Evolutionary conservation across 2,113 vertebrate species (phyloP), one percentile per base, ranked within the genome.

Genomic region (Antechinus stuartii): DNA sequence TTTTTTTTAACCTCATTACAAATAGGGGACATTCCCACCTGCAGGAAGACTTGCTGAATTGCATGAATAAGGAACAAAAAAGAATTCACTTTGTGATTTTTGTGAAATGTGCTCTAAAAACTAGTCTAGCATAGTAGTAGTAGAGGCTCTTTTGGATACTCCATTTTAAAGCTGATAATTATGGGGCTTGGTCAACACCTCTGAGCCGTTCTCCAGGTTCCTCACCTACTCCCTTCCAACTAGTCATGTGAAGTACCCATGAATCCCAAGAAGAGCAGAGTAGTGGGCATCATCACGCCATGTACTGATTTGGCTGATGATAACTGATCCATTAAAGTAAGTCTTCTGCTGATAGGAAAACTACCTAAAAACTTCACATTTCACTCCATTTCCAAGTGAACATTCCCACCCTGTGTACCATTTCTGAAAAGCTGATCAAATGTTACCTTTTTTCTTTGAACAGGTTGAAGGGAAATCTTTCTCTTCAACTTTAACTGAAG

Each of bases 401-500:
- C n/a, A 84, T 16, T n/a, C 35, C 30, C 61, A 76, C 35, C 26
- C 42, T 30, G 54, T 1, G 1, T 22, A 0, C 7, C 46, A 55
- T n/a, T 16, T 49, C 30, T 6, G 54, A 46, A 55, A 50, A 91
- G 95, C 92, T 54, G 3, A 2, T 0, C 9, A 89, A 49, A 2
- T 0, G 27, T 97, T 98, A 99, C 99, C 99, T 99, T 99, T 99
- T 98, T 99, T 99, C 98, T 99, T 99, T 0, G 99, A 99, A 98
- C 99, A 99, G 90, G 99, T 99, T 16, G 99, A 99, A 90, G 99
- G 99, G 96, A 99, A 99, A 98, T 99, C 99, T 98, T 99, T 99
- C 84, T 99, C 99, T 98, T 99, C 99, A 76, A 99, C 99, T 98
- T 99, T 99, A 93, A 99, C 99, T 0, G 99, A 99, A n/a, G 99